Base-by-base conservation (phyloP, 2,888 invertebrate genomes). In the Idaea biselata region DNA sequence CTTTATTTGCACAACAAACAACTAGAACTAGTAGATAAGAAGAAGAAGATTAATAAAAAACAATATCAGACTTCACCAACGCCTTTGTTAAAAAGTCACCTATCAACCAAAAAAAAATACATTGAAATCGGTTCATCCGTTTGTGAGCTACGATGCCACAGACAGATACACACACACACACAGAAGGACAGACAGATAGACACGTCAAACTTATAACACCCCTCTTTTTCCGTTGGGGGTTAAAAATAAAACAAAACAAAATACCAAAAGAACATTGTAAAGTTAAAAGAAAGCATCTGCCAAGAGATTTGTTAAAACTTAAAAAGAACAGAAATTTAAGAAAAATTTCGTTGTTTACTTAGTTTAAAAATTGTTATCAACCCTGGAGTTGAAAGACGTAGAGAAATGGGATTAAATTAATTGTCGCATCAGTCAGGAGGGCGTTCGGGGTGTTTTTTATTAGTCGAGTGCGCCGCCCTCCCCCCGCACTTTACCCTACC, bases 381-480 rank as follows among this genome's bases (percentile, higher is more conserved):
- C 91, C 91, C 91, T 91, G 83, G 75, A 75, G 76, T 80, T 76
- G 81, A 84, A 89, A 91, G 91, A 92, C 91, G 91, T 86, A 87
- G 91, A 92, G 91, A 91, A 92, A 92, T 91, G 89, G 91, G 91
- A 91, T 92, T 91, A 91, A 92, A 92, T 92, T 92, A 91, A 92
- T 91, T 91, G 91, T 91, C 91, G 89, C 91, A 92, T 92, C 91
- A 92, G 89, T 92, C 91, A 92, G 91, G 87, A 89, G 87, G 88
- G 90, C 89, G 91, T 44, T 87, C 89, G 91, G 91, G 91, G 88
- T 92, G 91, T 91, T 92, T 92, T 92, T 92, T 92, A 92, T 92
- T 92, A 91, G 91, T 89, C 91, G 89, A 90, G 91, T 86, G 86
- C 83, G 72, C 76, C 75, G 71, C 76, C 68, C 71, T 65, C 72